A percentile compares a stretch with the other conserved stretches of the same genome.
These are phyloP conservation scores for Hirtodrosophila duncani DNA, from an alignment of 2,888 invertebrate genomes.

Conservation along the genomic window DNA sequence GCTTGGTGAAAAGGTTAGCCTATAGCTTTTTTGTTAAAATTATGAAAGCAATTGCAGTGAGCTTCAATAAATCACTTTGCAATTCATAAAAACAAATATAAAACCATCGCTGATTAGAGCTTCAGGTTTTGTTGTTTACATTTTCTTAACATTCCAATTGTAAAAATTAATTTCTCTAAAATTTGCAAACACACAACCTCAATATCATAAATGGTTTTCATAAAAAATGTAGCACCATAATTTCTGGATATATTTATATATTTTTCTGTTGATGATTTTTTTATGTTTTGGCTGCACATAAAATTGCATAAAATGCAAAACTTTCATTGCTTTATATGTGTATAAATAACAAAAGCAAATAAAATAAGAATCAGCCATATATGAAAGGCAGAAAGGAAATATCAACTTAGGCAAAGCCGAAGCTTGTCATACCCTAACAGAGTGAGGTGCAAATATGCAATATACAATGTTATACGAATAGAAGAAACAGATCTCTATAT, in stretches of 20 bases:
- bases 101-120: not conserved
- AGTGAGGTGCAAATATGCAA: too few species aligned
- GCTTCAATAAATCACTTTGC: too few species aligned
- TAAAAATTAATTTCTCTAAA: constrained; percentile 44
- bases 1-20: not conserved
- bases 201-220: constrained; percentile 25
- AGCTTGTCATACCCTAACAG: too few species aligned
- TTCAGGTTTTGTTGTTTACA: not conserved
- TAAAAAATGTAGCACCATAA: constrained; percentile 25
- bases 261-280: constrained; percentile 13
- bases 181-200: constrained; percentile 11
- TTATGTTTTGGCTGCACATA: constrained; percentile 5
- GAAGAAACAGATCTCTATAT: too few species aligned
- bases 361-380: constrained; percentile 33
- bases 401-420: too few species aligned
- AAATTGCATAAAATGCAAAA: constrained; percentile 41
- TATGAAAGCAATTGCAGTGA: constrained; percentile 12
- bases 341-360: constrained; percentile 40
- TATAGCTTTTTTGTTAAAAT: not conserved
- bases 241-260: constrained; percentile 17
- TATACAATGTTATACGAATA: too few species aligned
- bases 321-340: constrained; percentile 38
- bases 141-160: not conserved
- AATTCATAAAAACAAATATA: not conserved
- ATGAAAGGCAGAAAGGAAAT: too few species aligned